These are phyloP conservation scores for Ypsolopha scabrella DNA, from an alignment of 2,888 invertebrate species.

Conservation along the genomic window DNA sequence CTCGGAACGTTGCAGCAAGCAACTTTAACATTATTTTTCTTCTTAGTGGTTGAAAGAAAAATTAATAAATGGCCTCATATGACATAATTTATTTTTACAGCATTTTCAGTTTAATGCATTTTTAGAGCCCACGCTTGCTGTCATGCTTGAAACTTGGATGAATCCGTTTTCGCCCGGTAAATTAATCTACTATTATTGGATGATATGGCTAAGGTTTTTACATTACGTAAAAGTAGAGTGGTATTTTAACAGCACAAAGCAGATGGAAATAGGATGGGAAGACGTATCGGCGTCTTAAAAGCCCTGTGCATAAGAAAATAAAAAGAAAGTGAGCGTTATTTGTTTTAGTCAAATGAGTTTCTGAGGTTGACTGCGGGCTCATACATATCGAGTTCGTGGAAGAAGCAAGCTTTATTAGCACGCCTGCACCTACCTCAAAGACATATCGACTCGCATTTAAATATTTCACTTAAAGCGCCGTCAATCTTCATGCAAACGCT, in stretches of 20 bases:
- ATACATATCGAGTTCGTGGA: constrained; percentile 42
- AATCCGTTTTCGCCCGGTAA: no score
- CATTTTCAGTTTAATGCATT: no score
- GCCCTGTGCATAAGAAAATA: constrained; percentile 38
- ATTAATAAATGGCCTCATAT: no score
- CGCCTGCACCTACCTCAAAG: constrained; percentile 37
- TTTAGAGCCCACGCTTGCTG: no score
- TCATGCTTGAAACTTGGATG: no score
- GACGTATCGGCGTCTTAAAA: constrained; percentile 45
- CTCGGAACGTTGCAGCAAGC: no score
- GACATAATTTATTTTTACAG: no score
- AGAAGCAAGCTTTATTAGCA: constrained; percentile 51
- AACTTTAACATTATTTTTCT: no score
- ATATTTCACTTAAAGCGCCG: constrained; percentile 61
- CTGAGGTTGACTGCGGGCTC: constrained; percentile 34
- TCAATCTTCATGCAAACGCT: constrained; percentile 56
- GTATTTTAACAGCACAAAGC: constrained; percentile 10
- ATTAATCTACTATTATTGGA: no score
- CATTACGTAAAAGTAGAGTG: no score
- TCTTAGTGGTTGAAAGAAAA: no score
- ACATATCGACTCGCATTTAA: constrained; percentile 47
- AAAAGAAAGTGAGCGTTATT: constrained; percentile 49
- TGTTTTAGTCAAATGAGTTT: constrained; percentile 65
- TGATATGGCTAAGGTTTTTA: no score
- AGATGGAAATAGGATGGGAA: constrained; percentile 36